Evolutionary conservation across 2,797 vertebrate species (phyloP).

Genomic region (Eulemur coronatus): DNA sequence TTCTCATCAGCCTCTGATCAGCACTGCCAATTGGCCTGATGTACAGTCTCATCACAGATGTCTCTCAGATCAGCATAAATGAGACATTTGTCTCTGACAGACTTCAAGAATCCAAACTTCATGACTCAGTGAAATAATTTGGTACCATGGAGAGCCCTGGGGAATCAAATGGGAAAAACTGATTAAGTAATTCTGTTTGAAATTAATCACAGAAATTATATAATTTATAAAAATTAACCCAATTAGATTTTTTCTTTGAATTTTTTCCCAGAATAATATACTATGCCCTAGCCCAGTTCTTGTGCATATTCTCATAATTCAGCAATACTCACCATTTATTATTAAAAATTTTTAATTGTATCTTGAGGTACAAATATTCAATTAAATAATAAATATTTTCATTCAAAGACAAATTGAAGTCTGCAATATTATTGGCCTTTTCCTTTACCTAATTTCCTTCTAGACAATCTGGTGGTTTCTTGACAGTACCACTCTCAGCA

Average conservation of each 20-base stretch:
- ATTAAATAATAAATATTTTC: slow-evolving; percentile 33
- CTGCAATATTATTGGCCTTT: slow-evolving; percentile 17
- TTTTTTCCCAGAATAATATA: neutral
- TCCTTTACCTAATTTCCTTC: slow-evolving; percentile 44
- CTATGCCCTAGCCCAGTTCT: neutral
- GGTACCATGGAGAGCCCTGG: neutral
- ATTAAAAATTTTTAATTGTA: neutral
- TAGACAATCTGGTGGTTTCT: neutral
- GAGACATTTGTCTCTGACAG: neutral
- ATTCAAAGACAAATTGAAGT: slow-evolving; percentile 51
- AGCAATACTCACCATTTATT: neutral
- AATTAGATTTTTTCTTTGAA: neutral
- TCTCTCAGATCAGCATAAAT: neutral
- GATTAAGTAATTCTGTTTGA: slow-evolving; percentile 37
- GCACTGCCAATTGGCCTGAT: neutral
- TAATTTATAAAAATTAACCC: slow-evolving; percentile 64
- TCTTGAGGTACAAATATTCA: neutral
- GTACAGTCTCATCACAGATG: neutral
- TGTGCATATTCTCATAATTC: neutral
- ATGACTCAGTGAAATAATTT: slow-evolving; percentile 16
- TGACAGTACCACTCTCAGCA: neutral
- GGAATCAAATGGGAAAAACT: slow-evolving; percentile 39
- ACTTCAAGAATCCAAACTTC: neutral
- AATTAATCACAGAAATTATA: slow-evolving; percentile 67
- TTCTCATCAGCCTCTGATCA: neutral